Base-by-base conservation (phyloP, 2,888 invertebrate genomes). In the Chrysodeixis includens region DNA sequence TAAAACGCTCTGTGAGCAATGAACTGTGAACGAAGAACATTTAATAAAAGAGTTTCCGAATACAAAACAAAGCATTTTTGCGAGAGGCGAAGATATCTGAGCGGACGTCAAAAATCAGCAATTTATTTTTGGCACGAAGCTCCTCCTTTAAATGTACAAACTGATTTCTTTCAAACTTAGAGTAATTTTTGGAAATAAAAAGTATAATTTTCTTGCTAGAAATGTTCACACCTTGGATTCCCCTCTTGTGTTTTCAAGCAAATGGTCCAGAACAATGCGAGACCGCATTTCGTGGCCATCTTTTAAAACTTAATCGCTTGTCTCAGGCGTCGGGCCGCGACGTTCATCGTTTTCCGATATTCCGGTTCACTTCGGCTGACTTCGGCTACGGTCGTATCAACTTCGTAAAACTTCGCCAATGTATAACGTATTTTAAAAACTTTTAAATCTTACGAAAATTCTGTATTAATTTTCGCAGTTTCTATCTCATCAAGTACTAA, bases 321-420 rank as follows among this genome's bases (percentile, higher is more conserved):
- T 81, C 78, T 78, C 74, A 77, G 73, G 74, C 76, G 66, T 69
- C 68, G 72, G 74, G 64, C 63, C 56, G 62, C 72, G 64, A 74
- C 65, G 66, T 81, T 83, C 82, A 86, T 86, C 81, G 86, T 86
- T 86, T 87, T 82, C 82, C 84, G 79, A 86, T 86, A 87, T 83
- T 83, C 74, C 77, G 76, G 66, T 62, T 67, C 65, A 75, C 73
- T 71, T 74, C 74, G 71, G 32, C 12, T 16, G 60, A 66, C 56
- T 71, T 76, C 74, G 68, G 46, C 12, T 63, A 66, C 66, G 53
- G 20, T 20, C 65, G 62, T 66, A 58, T 64, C 53, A 54, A 30
- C 49, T 66, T 70, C 64, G 46, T 51, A 26, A 22, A 71, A 66
- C 58, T 75, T 62, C 62, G 53, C 16, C 40, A 46, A 63, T 62